These are phyloP conservation scores for Delphinapterus leucas DNA, from an alignment of 2,113 vertebrate species.

Conservation along the genomic window DNA sequence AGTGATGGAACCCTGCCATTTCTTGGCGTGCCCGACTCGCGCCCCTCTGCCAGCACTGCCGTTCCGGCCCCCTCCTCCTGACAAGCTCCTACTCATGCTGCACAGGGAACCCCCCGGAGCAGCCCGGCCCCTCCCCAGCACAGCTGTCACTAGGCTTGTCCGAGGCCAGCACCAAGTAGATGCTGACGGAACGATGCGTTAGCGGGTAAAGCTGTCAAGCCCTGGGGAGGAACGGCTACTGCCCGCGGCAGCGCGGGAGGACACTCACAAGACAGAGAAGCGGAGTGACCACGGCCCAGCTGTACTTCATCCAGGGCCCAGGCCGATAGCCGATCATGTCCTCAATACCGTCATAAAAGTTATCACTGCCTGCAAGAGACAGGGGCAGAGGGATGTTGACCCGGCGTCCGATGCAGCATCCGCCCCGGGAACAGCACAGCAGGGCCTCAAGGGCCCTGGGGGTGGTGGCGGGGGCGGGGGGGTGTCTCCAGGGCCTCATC, in stretches of 20 bases:
- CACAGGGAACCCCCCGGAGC: background rate
- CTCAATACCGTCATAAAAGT: conserved; percentile 97
- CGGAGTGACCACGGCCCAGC: conserved; percentile 96
- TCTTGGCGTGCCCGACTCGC: background rate
- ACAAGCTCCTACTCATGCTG: background rate
- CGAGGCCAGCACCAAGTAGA: background rate
- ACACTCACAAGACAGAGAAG: conserved; percentile 94
- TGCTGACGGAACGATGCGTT: rapidly evolving
- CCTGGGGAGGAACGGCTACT: background rate
- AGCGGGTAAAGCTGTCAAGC: background rate
- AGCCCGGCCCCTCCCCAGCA: background rate
- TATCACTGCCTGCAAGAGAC: conserved; percentile 89
- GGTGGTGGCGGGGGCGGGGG: background rate
- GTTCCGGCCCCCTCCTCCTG: background rate
- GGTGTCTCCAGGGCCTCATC: background rate
- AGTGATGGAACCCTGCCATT: rapidly evolving
- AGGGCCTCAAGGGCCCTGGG: background rate
- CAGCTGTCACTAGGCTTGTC: background rate
- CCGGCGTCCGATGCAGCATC: rapidly evolving
- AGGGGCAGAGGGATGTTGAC: background rate
- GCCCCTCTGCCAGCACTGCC: background rate
- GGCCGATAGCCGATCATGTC: conserved; percentile 99
- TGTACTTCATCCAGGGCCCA: conserved; percentile 99
- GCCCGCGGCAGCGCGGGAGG: rapidly evolving
- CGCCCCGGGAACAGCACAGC: background rate